Base-by-base conservation (phyloP, 1,140 invertebrate genomes). In the honey bee (Apis mellifera) region DNA sequence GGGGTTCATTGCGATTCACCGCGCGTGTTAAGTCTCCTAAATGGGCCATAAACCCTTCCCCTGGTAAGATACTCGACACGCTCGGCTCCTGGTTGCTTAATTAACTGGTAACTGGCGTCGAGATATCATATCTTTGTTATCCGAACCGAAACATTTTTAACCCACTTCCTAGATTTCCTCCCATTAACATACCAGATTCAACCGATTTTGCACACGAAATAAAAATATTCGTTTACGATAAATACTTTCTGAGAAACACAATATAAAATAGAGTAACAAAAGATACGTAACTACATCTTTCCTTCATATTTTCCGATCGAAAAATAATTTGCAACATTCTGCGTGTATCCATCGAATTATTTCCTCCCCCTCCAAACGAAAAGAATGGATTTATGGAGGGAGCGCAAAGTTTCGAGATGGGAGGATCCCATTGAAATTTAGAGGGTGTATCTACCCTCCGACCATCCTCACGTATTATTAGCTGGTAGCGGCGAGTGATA, bases 391-490 rank as follows among this genome's bases (percentile, higher is more conserved):
- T 9, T 9, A 9, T 0, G 42, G 5, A 13, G 11, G 8, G 11
- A n/a, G 1, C 1, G 2, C 1, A 54, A 42, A 60, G 62, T 79
- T 85, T 82, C 78, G 74, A 62, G 82, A 71, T 1, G 9, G 48
- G n/a, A 42, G 32, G 32, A 42, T 26, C 3, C 9, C n/a, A 15
- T 42, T 1, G 69, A 83, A 86, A 86, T 89, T 89, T 83, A 73
- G 78, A 54, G n/a, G 66, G 59, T 59, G 17, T 13, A 48, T 82
- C 57, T 82, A 80, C n/a, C 54, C 23, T 54, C 32, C 66, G 73
- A 86, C 65, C 74, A 62, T 62, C 68, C 32, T 42, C 26, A 52
- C 73, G 83, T 89, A 89, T 86, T 86, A 90, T 91, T 89, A 90
- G 78, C 79, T 55, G 71, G 54, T 82, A 77, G 73, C 64, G 32